phyloP scores from a whole-genome alignment of 2,797 vertebrate genomes.

The Sebastolobus altivelis region DNA sequence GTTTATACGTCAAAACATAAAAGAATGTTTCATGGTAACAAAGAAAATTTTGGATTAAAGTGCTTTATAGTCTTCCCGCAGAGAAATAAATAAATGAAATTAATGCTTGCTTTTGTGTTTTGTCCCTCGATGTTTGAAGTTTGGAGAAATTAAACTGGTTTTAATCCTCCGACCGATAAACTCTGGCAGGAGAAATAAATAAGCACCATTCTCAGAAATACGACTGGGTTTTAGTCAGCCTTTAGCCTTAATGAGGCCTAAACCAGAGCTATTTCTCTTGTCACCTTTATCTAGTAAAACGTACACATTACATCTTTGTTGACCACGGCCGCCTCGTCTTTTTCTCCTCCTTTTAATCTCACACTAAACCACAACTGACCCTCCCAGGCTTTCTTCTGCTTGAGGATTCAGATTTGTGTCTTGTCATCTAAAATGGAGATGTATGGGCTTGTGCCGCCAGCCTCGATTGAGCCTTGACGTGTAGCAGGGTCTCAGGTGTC shows the following conservation, averaged over 20 bases:
- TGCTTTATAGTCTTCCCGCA: neutral
- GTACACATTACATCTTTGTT: constrained; percentile 55
- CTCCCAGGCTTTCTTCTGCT: constrained; percentile 53
- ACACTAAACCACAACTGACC: constrained; percentile 62
- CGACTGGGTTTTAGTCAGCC: constrained; percentile 42
- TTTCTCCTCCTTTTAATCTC: constrained; percentile 61
- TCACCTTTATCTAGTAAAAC: constrained; percentile 71
- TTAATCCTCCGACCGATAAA: constrained; percentile 21
- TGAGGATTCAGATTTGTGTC: constrained; percentile 74
- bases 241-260: constrained; percentile 64
- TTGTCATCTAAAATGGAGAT: constrained; percentile 85
- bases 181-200: constrained; percentile 40
- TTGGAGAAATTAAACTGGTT: constrained; percentile 38
- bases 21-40: neutral
- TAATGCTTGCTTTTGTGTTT: constrained; percentile 30
- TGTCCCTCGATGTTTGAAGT: constrained; percentile 21
- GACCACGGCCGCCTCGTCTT: constrained; percentile 49
- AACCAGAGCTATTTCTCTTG: constrained; percentile 66
- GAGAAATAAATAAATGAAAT: constrained; percentile 14
- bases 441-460: constrained; percentile 71
- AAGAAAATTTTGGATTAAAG: constrained; percentile 18
- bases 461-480: constrained; percentile 79
- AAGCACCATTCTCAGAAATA: constrained; percentile 34
- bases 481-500: constrained; percentile 86
- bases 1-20: constrained; percentile 1